Evolutionary conservation across 2,797 vertebrate species (phyloP).

Genomic region (Chloroceryle inda): DNA sequence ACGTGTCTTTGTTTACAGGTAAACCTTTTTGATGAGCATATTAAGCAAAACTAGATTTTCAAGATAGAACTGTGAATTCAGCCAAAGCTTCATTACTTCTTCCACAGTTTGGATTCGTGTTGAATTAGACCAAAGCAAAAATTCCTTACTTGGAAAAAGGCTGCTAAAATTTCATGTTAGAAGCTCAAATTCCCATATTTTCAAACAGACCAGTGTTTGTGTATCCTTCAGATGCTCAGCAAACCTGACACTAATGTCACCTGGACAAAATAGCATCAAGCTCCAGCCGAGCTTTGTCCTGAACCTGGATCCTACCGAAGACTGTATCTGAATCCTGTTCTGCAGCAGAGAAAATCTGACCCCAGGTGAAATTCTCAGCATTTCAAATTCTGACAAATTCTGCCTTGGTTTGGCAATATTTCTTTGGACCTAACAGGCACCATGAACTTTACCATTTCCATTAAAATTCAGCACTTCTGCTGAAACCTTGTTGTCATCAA

Average conservation of each 20-base stretch:
- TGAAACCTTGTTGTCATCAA: background rate
- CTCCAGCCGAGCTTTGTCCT: background rate
- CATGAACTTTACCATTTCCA: background rate
- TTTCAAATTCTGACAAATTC: background rate
- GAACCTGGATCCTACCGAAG: background rate
- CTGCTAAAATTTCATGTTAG: background rate
- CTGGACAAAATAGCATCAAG: background rate
- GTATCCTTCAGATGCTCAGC: background rate
- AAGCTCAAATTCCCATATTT: background rate
- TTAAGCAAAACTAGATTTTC: background rate
- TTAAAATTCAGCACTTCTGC: background rate
- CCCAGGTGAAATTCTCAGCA: background rate
- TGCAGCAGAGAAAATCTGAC: background rate
- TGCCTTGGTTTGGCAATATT: background rate
- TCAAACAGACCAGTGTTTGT: background rate
- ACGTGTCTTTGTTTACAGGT: background rate
- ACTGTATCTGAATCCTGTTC: background rate
- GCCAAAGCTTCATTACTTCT: background rate
- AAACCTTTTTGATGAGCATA: background rate
- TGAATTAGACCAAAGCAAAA: background rate
- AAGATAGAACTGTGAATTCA: background rate
- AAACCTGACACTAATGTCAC: background rate
- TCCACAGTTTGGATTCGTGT: background rate
- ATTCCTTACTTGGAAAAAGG: background rate
- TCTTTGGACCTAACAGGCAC: background rate